Conservation (phyloP, 2,797 vertebrate species). For the Sarcoramphus papa region DNA sequence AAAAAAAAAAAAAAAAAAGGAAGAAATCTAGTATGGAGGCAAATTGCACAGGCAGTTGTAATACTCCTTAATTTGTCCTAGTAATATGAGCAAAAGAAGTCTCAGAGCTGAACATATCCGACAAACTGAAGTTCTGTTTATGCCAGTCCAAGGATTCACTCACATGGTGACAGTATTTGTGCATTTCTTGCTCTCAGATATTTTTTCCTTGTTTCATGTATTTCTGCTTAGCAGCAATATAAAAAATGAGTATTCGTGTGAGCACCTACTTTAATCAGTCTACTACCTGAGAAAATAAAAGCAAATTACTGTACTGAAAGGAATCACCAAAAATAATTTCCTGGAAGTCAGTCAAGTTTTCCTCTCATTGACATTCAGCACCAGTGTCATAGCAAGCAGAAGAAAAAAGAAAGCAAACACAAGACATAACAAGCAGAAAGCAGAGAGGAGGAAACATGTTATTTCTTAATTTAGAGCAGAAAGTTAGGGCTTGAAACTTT, state of each 20-base stretch:
- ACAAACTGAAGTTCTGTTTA: background rate
- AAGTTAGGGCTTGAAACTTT: background rate
- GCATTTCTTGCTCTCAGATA: background rate
- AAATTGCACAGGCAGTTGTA: background rate
- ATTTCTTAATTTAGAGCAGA: conserved; percentile 6
- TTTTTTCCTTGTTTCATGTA: background rate
- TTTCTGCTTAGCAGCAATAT: background rate
- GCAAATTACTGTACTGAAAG: background rate
- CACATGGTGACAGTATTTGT: background rate
- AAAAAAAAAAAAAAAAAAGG: background rate
- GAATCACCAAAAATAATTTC: conserved; percentile 11
- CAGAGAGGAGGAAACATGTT: background rate
- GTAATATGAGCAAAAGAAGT: background rate
- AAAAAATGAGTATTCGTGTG: background rate
- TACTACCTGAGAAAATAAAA: background rate
- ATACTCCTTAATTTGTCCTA: background rate
- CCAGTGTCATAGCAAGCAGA: conserved; percentile 5
- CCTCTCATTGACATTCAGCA: conserved; percentile 52
- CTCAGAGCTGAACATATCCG: background rate
- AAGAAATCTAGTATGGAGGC: background rate
- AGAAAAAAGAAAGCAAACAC: conserved; percentile 25
- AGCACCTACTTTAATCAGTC: background rate
- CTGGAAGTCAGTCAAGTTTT: conserved; percentile 38
- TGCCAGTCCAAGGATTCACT: background rate
- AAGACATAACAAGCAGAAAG: conserved; percentile 22